Evolutionary conservation across 2,797 vertebrate genomes (phyloP), one percentile per base, ranked within the genome.

Genomic region (Salmo trutta): DNA sequence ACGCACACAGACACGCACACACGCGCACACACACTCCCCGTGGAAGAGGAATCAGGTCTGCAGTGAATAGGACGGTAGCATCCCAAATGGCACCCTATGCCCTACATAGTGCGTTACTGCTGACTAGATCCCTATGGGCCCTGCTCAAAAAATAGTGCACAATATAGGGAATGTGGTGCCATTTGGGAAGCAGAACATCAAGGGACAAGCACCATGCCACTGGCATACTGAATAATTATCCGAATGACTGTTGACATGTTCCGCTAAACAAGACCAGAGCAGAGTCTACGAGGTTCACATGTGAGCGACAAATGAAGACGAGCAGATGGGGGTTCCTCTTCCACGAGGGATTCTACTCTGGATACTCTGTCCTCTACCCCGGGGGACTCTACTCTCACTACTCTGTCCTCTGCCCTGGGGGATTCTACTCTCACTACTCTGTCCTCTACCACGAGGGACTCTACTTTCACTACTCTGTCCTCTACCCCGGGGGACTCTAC

Each of bases 231-330:
- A 87, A 83, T 86, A 81, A 82, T 90, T 86, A 87, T 77, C 75
- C 82, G 80, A 87, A 88, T 76, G 81, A 88, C 76, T 81, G 83
- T 79, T 87, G 89, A 88, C 86, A 90, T 84, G 73, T 87, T 83
- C 78, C 5, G 67, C 83, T 84, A 85, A 91, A 90, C 82, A 78
- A 84, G 83, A 84, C 81, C 88, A 84, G 86, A 84, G 84, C 86
- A 82, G 84, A 84, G 83, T 73, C 24, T 41, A 85, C 79, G 74
- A n/a, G 71, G 33, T 76, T 85, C 81, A 86, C 84, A 83, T 88
- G 87, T 85, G 82, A 87, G 80, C 81, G 84, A 88, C 91, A 88
- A 90, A 90, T 91, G 85, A 92, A 91, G 88, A 92, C 87, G 87
- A 91, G 85, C 88, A 91, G 84, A 91, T 88, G 87, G 89, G 86